Percentiles rank a stretch among this genome's conserved stretches.
Conservation (phyloP, 2,113 vertebrate species). For the Cryptoleucopteryx plumbea region DNA sequence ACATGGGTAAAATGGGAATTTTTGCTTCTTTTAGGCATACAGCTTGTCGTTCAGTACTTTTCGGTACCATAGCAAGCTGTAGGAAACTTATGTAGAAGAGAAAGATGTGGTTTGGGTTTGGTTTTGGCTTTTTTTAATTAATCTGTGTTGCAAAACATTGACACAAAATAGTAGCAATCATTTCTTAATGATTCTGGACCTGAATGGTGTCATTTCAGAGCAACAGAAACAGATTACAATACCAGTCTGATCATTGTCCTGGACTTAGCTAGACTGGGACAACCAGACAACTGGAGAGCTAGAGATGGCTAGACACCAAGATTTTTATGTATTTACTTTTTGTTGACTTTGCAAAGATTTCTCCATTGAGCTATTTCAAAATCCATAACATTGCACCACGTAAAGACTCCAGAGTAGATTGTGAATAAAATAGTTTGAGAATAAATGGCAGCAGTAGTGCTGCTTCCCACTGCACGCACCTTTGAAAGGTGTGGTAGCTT, state of each 20-base stretch:
- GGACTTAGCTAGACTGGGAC: not conserved
- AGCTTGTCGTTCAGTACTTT: not conserved
- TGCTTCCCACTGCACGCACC: not conserved
- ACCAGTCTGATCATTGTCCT: not conserved
- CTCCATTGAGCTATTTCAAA: not conserved
- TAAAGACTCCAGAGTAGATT: not conserved
- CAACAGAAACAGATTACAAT: not conserved
- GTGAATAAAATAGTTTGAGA: not conserved
- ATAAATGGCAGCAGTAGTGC: not conserved
- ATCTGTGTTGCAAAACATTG: not conserved
- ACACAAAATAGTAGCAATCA: not conserved
- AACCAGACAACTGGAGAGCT: not conserved
- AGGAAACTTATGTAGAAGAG: not conserved
- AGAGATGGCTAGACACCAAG: not conserved
- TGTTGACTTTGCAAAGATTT: not conserved
- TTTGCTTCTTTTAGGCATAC: not conserved
- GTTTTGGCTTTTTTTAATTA: not conserved
- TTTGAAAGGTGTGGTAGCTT: not conserved
- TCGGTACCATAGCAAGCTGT: not conserved
- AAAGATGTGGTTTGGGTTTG: not conserved
- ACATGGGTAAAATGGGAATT: not conserved
- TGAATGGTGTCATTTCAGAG: not conserved
- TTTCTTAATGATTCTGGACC: not conserved
- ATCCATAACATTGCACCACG: rapidly evolving
- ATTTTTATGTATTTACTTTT: not conserved